Evolutionary conservation across 2,797 vertebrate species (phyloP).

Genomic region (Chaenodraco wilsoni): DNA sequence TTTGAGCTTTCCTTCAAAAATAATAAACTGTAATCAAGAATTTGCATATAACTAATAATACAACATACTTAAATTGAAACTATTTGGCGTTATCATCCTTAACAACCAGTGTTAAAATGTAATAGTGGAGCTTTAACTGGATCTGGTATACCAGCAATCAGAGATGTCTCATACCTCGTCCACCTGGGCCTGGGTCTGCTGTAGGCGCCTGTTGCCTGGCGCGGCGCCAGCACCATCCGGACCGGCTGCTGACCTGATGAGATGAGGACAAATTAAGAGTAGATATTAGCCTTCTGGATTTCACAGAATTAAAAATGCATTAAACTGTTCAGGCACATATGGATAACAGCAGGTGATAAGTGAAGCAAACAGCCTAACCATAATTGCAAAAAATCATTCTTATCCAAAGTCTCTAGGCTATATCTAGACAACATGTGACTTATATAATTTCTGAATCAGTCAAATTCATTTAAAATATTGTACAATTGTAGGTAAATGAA

Average conservation of each 20-base stretch:
- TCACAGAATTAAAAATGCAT: not conserved
- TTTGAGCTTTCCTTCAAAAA: not conserved
- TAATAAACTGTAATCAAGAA: not conserved
- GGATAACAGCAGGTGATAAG: not conserved
- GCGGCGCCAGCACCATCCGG: constrained; percentile 73
- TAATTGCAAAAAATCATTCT: not conserved
- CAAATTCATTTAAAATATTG: not conserved
- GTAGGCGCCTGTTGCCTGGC: constrained; percentile 86
- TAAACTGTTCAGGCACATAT: not conserved
- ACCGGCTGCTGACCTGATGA: constrained; percentile 71
- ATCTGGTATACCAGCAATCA: not conserved
- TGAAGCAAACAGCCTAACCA: not conserved
- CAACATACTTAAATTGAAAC: not conserved
- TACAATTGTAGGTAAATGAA: not conserved
- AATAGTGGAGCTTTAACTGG: not conserved
- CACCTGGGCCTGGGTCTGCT: constrained; percentile 92
- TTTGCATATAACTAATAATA: not conserved
- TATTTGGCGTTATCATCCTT: not conserved
- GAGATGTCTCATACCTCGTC: constrained; percentile 84
- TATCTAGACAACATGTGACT: too few species aligned
- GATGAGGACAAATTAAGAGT: constrained; percentile 5
- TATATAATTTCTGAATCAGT: not conserved
- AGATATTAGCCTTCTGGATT: constrained; percentile 8
- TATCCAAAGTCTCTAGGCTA: not conserved
- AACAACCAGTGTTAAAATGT: not conserved